A percentile compares a stretch with the other conserved stretches of the same genome.
Evolutionary conservation across 30 jellyfish, hydroid and myxozoan species (phyloP).

Genomic region (Pelagia noctiluca): DNA sequence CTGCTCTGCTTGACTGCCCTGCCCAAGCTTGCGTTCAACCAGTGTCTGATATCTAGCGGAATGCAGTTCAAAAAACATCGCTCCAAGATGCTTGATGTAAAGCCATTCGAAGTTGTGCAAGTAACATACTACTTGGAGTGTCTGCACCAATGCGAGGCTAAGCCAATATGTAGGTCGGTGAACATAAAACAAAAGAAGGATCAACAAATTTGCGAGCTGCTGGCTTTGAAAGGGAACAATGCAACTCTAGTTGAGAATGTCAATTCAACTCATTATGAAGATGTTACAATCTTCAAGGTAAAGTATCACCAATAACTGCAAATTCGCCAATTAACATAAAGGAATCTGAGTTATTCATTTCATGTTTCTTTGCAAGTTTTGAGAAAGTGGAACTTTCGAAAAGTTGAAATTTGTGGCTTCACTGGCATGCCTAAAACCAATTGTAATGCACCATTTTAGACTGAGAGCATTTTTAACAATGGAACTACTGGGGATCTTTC

Average conservation of each 20-base stretch:
- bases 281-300: neutral
- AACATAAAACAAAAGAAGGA: neutral
- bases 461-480: too few relatives aligned
- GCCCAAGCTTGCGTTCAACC: neutral
- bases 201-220: constrained; percentile 40
- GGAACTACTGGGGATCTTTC: too few relatives aligned
- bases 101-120: constrained; percentile 14
- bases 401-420: neutral
- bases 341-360: neutral
- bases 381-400: neutral
- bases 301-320: neutral
- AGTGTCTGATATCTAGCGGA: constrained; percentile 51
- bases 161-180: constrained; percentile 38
- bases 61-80: constrained; percentile 4
- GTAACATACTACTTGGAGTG: constrained; percentile 34
- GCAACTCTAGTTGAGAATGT: neutral
- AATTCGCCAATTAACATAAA: too few relatives aligned
- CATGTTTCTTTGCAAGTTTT: neutral
- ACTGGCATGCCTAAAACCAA: neutral
- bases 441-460: too few relatives aligned
- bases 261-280: constrained; percentile 24
- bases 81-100: constrained; percentile 4
- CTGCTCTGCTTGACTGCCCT: too few relatives aligned
- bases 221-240: constrained; percentile 32
- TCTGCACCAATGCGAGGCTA: constrained; percentile 33